Percentiles rank a stretch among this genome's conserved stretches.
These are phyloP conservation scores for Napeogenes inachia DNA, from an alignment of 2,888 invertebrate species.

Conservation along the genomic window DNA sequence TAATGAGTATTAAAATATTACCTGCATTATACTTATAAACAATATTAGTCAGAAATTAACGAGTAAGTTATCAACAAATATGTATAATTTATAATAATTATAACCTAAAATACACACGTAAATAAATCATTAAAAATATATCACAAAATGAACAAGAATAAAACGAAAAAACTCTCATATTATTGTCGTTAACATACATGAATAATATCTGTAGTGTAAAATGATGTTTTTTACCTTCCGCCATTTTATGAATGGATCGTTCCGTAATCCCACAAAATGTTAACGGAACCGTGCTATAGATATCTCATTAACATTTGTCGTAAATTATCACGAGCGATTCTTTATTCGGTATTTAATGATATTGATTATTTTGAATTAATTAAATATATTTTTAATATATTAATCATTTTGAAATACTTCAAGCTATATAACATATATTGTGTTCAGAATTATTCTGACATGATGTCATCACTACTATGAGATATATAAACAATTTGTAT, in stretches of 20 bases:
- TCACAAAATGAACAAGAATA: background rate
- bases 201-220: too few relatives aligned
- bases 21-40: too few relatives aligned
- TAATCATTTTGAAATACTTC: constrained; percentile 9
- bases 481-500: constrained; percentile 38
- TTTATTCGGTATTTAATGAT: background rate
- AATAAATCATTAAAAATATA: too few relatives aligned
- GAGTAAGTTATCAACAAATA: too few relatives aligned
- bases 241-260: constrained; percentile 46
- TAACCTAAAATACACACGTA: too few relatives aligned
- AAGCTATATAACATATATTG: constrained; percentile 35
- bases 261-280: constrained; percentile 35
- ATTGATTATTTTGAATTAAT: too few relatives aligned
- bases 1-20: too few relatives aligned
- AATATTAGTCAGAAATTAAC: too few relatives aligned
- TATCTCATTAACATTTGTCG: constrained; percentile 58
- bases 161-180: background rate
- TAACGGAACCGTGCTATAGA: constrained; percentile 59
- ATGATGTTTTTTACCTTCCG: constrained; percentile 30
- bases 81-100: too few relatives aligned
- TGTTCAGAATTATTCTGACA: constrained; percentile 50
- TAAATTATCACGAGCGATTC: constrained; percentile 45
- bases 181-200: background rate
- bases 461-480: constrained; percentile 52
- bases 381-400: too few relatives aligned